These are phyloP conservation scores for Chrysotoxum bicinctum DNA, from an alignment of 2,888 invertebrate genomes.

Conservation along the genomic window DNA sequence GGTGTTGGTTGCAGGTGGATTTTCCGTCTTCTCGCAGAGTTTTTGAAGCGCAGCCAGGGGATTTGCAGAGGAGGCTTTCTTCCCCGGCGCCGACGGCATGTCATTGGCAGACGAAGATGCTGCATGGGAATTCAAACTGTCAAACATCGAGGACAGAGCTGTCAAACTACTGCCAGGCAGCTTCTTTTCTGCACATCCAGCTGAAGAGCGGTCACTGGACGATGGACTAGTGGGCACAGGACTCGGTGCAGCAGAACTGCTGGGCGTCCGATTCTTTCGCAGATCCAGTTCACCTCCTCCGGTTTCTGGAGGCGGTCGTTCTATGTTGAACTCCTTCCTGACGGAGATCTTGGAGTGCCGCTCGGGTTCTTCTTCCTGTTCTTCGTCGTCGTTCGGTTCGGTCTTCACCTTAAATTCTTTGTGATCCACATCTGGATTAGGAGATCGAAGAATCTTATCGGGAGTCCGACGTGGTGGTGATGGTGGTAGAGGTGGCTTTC, in stretches of 20 bases:
- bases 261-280: constrained; percentile 74
- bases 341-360: constrained; percentile 81
- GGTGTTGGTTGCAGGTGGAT: constrained; percentile 79
- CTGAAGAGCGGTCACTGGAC: constrained; percentile 88
- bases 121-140: constrained; percentile 85
- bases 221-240: constrained; percentile 85
- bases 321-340: constrained; percentile 82
- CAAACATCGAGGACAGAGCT: constrained; percentile 94
- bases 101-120: constrained; percentile 80
- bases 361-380: constrained; percentile 70
- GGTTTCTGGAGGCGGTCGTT: constrained; percentile 68
- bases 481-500: constrained; percentile 83
- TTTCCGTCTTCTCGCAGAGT: constrained; percentile 96
- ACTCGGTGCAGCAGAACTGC: constrained; percentile 76
- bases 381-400: constrained; percentile 78
- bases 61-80: constrained; percentile 85
- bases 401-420: constrained; percentile 76
- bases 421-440: constrained; percentile 79
- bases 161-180: constrained; percentile 85
- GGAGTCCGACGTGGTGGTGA: constrained; percentile 83
- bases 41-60: constrained; percentile 97
- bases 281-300: constrained; percentile 52
- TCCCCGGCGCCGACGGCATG: constrained; percentile 34
- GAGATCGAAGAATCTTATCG: constrained; percentile 76
- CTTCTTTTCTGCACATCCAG: constrained; percentile 82